phyloP scores from a whole-genome alignment of 2,888 invertebrate genomes.

The Drosophila neotestacea region DNA sequence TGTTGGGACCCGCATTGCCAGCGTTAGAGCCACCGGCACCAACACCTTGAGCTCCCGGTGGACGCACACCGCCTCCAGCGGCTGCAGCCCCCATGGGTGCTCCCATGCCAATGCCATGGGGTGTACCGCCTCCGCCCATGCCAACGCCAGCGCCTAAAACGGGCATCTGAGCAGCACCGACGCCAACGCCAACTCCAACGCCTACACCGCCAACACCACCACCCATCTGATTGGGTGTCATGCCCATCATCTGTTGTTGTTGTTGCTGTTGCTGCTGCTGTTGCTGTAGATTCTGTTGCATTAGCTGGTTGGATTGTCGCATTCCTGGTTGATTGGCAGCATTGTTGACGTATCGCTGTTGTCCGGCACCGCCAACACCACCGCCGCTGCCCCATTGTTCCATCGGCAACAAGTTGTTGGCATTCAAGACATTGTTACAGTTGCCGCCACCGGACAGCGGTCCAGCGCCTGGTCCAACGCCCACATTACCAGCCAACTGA shows the following conservation, averaged over 20 bases:
- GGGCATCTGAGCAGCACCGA: slow-evolving; percentile 64
- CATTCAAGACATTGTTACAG: slow-evolving; percentile 78
- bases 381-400: slow-evolving; percentile 86
- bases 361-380: slow-evolving; percentile 63
- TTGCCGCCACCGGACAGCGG: slow-evolving; percentile 54
- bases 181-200: slow-evolving; percentile 26
- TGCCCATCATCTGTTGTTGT: slow-evolving; percentile 84
- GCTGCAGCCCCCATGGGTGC: slow-evolving; percentile 65
- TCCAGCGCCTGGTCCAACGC: slow-evolving; percentile 60
- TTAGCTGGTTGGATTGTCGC: slow-evolving; percentile 86
- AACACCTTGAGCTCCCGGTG: slow-evolving; percentile 84
- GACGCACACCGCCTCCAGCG: slow-evolving; percentile 82
- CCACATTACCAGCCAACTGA: slow-evolving; percentile 62
- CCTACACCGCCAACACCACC: slow-evolving; percentile 39
- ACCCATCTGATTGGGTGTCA: slow-evolving; percentile 82
- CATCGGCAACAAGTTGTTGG: slow-evolving; percentile 86
- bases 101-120: slow-evolving; percentile 72
- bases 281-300: slow-evolving; percentile 83
- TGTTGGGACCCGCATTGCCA: slow-evolving; percentile 67
- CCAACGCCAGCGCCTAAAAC: slow-evolving; percentile 64
- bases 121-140: slow-evolving; percentile 73
- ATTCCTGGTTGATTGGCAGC: slow-evolving; percentile 70
- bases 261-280: slow-evolving; percentile 75
- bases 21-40: slow-evolving; percentile 53
- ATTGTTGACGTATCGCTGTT: slow-evolving; percentile 81